These are phyloP conservation scores for Acanthosoma haemorrhoidale DNA, from an alignment of 2,888 invertebrate species.

Conservation along the genomic window DNA sequence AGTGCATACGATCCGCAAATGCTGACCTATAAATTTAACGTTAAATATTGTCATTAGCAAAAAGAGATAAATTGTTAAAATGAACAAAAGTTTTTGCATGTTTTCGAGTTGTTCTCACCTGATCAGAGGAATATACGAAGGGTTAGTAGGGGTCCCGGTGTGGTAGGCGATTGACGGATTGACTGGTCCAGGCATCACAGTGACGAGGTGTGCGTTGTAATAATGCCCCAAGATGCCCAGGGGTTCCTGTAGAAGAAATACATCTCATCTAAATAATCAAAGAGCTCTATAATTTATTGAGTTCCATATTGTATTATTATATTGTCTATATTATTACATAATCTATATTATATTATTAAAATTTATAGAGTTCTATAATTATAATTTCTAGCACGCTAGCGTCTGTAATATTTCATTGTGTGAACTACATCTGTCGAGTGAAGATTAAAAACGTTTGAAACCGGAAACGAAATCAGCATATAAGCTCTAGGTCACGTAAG, in stretches of 20 bases:
- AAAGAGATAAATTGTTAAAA: background rate
- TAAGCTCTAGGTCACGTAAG: too few relatives aligned
- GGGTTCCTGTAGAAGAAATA: background rate
- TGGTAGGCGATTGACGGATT: background rate
- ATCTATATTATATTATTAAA: too few relatives aligned
- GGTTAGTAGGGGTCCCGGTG: background rate
- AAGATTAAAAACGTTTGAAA: too few relatives aligned
- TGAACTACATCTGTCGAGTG: too few relatives aligned
- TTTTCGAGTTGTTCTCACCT: background rate
- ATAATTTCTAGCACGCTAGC: too few relatives aligned
- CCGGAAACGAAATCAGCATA: too few relatives aligned
- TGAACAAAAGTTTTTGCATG: background rate
- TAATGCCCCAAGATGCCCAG: background rate
- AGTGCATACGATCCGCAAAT: conserved; percentile 3
- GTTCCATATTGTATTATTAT: too few relatives aligned
- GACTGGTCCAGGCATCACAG: background rate
- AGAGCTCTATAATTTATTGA: too few relatives aligned
- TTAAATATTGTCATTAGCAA: background rate
- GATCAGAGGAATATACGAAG: conserved; percentile 3
- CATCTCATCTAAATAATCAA: too few relatives aligned
- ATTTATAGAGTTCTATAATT: too few relatives aligned
- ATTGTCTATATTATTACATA: too few relatives aligned
- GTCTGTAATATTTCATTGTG: too few relatives aligned
- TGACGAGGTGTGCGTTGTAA: background rate
- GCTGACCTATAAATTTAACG: background rate